These are phyloP conservation scores for Babylonia areolata DNA, from an alignment of 1,140 invertebrate genomes.

Conservation along the genomic window DNA sequence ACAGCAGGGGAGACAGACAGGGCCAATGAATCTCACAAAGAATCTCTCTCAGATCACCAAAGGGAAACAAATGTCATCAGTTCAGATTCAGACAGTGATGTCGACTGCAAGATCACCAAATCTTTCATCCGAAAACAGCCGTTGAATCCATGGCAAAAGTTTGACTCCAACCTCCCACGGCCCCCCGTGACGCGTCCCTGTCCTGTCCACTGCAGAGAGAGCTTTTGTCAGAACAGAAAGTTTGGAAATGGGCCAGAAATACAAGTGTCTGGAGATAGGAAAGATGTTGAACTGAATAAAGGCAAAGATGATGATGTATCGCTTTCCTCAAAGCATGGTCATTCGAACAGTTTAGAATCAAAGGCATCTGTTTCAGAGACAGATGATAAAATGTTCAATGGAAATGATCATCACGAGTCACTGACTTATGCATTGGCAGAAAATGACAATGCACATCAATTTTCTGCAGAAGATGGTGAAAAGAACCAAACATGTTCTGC, in stretches of 20 bases:
- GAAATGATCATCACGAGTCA: too few relatives aligned
- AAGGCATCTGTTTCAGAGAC: too few relatives aligned
- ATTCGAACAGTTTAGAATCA: too few relatives aligned
- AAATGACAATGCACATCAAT: background rate
- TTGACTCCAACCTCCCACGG: background rate
- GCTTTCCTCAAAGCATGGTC: too few relatives aligned
- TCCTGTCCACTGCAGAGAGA: background rate
- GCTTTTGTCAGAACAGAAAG: background rate
- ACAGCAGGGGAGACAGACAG: background rate
- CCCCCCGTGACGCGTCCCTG: background rate
- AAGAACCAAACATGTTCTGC: background rate
- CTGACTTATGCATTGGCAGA: too few relatives aligned
- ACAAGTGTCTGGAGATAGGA: too few relatives aligned
- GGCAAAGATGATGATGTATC: too few relatives aligned
- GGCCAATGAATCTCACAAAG: background rate
- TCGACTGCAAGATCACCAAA: background rate
- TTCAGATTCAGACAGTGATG: conserved; percentile 16
- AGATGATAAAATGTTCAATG: too few relatives aligned
- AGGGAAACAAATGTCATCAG: background rate
- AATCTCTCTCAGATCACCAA: background rate
- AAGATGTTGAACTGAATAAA: too few relatives aligned
- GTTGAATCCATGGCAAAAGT: background rate
- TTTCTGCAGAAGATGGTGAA: background rate
- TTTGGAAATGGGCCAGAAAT: too few relatives aligned
- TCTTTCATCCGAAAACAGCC: background rate